Evolutionary conservation across 2,797 vertebrate species (phyloP).

Genomic region (Synanceia verrucosa): DNA sequence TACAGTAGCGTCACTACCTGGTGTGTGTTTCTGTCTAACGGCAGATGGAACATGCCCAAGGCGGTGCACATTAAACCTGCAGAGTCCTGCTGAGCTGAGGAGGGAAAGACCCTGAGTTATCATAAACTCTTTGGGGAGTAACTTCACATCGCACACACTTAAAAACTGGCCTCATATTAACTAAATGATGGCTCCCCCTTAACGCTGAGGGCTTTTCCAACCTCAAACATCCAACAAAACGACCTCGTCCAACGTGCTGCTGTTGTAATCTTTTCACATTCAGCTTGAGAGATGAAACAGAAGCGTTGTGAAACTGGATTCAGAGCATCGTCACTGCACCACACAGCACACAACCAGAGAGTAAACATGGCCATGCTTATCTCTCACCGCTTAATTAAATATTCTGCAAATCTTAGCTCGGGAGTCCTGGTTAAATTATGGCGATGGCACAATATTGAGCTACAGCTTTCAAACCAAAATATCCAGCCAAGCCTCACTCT

Average conservation of each 20-base stretch:
- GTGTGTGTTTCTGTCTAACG: conserved; percentile 33
- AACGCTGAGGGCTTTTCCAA: conserved; percentile 55
- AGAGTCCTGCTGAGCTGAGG: conserved; percentile 49
- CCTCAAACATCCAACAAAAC: conserved; percentile 47
- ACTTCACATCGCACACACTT: conserved; percentile 42
- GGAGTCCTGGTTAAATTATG: conserved; percentile 33
- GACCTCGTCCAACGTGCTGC: conserved; percentile 17
- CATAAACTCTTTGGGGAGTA: conserved; percentile 52
- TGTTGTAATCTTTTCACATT: conserved; percentile 6
- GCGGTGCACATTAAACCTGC: conserved; percentile 47
- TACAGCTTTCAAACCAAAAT: conserved; percentile 36
- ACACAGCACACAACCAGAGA: conserved; percentile 14
- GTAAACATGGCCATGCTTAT: conserved; percentile 40
- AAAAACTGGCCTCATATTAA: conserved; percentile 49
- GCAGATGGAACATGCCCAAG: conserved; percentile 64
- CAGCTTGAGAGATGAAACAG: conserved; percentile 14
- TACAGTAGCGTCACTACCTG: conserved; percentile 21
- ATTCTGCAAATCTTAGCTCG: conserved; percentile 24
- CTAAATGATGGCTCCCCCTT: conserved; percentile 46
- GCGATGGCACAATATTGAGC: conserved; percentile 14
- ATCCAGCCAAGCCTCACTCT: conserved; percentile 8
- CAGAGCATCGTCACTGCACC: conserved; percentile 1
- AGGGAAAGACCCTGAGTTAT: conserved; percentile 44
- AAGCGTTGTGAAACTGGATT: conserved; percentile 12
- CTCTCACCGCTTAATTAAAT: conserved; percentile 32